A percentile compares a stretch with the other conserved stretches of the same genome.
phyloP scores from a whole-genome alignment of 2,113 vertebrate species.

The Rynchops niger region DNA sequence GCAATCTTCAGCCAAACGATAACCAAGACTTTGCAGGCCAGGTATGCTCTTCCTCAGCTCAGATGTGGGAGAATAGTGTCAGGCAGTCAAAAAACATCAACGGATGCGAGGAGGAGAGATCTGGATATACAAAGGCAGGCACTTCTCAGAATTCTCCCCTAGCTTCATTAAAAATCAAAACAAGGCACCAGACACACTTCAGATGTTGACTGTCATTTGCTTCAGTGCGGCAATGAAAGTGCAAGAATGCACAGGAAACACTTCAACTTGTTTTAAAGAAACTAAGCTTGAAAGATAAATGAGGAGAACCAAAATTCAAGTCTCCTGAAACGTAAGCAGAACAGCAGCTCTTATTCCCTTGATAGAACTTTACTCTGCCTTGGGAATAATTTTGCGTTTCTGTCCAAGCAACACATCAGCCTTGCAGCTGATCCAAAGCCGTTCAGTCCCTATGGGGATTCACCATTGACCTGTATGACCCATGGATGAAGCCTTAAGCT shows the following conservation, averaged over 20 bases:
- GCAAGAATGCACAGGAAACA: not conserved
- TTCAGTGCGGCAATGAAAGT: not conserved
- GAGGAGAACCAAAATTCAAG: constrained; percentile 42
- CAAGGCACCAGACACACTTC: not conserved
- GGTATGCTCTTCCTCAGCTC: not conserved
- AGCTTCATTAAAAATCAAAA: not conserved
- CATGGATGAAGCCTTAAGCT: not conserved
- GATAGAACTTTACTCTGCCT: not conserved
- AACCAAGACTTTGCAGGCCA: not conserved
- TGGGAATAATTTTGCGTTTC: not conserved
- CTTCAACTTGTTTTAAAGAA: constrained; percentile 12
- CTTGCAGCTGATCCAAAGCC: not conserved
- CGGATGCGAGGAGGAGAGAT: not conserved
- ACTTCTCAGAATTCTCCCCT: not conserved
- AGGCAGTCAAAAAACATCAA: not conserved
- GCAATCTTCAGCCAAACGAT: not conserved
- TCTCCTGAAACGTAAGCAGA: not conserved
- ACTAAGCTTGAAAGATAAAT: constrained; percentile 12
- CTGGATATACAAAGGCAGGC: not conserved
- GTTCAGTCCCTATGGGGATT: not conserved
- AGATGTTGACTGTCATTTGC: not conserved
- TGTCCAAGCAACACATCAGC: not conserved
- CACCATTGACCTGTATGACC: not conserved
- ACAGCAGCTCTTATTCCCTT: not conserved
- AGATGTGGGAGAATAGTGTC: not conserved